Base-by-base conservation (phyloP, 53 echinoderm and acorn worm genomes). In the Echinarachnius parma region DNA sequence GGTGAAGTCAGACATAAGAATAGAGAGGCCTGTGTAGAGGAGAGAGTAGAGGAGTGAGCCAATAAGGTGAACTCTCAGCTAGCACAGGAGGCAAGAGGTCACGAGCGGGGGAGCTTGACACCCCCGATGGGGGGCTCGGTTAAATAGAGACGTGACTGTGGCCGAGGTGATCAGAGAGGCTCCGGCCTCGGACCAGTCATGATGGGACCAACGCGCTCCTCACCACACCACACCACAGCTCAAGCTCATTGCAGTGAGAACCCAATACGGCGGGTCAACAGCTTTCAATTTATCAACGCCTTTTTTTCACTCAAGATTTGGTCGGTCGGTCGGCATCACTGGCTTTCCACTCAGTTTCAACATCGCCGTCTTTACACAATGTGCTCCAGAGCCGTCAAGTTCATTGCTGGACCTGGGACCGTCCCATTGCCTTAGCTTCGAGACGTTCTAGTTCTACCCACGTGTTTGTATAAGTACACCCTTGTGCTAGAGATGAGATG, bases 61-160 rank as follows among this genome's bases (percentile, higher is more conserved):
- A 39, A 39, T 9, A 13, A 13, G 39, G 39, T n/a, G n/a, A n/a
- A n/a, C n/a, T n/a, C n/a, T n/a, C n/a, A n/a, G 39, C 39, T 5
- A 13, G 39, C 7, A 39, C 39, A 39, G 39, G 39, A 13, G 28
- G 28, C 4, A 4, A 56, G 74, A 39, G 37, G 55, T 39, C 55
- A 72, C 28, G 55, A 56, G 58, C 16, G 16, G 39, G 14, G 29
- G 33, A n/a, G 56, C 37, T 32, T 72, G 74, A 56, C 56, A 72
- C 74, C 74, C 74, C 74, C 74, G 0, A 56, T 72, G 74, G 74
- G 74, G 74, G 74, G 55, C 57, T 55, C 57, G 31, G 33, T 72
- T 72, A 72, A 72, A 72, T 72, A 72, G 74, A 56, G 74, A 16
- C 42, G 74, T 72, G 74, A 72, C 23, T 36, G 7, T 7, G 44